Conservation (phyloP, 2,113 vertebrate genomes). For the Lophius piscatorius region DNA sequence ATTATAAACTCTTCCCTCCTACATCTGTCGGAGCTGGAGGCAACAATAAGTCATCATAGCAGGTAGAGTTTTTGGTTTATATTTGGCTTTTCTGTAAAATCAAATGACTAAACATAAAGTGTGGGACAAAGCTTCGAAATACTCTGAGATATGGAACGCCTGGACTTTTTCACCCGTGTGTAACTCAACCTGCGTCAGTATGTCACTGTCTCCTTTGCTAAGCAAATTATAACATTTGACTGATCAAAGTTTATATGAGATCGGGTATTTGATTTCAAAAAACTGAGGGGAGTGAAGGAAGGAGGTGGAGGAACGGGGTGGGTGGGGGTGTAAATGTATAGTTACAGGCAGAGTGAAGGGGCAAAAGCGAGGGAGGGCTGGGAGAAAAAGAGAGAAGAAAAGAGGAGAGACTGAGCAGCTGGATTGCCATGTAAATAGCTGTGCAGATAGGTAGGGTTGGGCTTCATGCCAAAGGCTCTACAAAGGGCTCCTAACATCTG, state of each 20-base stretch:
- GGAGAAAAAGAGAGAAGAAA: slow-evolving; percentile 30
- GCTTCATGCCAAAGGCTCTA: slow-evolving; percentile 85
- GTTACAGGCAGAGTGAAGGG: slow-evolving; percentile 39
- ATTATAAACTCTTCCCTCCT: slow-evolving; percentile 47
- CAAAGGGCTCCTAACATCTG: slow-evolving; percentile 93
- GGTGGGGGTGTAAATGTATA: slow-evolving; percentile 42
- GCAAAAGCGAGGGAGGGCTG: slow-evolving; percentile 26
- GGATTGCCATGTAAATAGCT: slow-evolving; percentile 93
- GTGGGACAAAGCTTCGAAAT: slow-evolving; percentile 53
- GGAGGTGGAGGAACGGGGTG: slow-evolving; percentile 6
- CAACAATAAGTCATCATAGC: slow-evolving; percentile 59
- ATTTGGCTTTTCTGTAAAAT: slow-evolving; percentile 54
- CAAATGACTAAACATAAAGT: slow-evolving; percentile 67
- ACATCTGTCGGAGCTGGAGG: slow-evolving; percentile 50
- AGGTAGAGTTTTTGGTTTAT: slow-evolving; percentile 46
- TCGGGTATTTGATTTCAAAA: slow-evolving; percentile 76
- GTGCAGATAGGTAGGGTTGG: slow-evolving; percentile 94
- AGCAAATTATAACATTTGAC: slow-evolving; percentile 77
- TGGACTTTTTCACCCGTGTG: slow-evolving; percentile 71
- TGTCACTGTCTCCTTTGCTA: slow-evolving; percentile 73
- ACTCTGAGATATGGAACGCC: slow-evolving; percentile 68
- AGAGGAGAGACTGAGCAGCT: slow-evolving; percentile 83
- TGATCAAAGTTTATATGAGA: slow-evolving; percentile 76
- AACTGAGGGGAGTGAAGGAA: slow-evolving; percentile 11
- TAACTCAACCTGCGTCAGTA: slow-evolving; percentile 63